Base-by-base conservation (phyloP, 1,140 invertebrate genomes). In the Aphelinus certus region DNA sequence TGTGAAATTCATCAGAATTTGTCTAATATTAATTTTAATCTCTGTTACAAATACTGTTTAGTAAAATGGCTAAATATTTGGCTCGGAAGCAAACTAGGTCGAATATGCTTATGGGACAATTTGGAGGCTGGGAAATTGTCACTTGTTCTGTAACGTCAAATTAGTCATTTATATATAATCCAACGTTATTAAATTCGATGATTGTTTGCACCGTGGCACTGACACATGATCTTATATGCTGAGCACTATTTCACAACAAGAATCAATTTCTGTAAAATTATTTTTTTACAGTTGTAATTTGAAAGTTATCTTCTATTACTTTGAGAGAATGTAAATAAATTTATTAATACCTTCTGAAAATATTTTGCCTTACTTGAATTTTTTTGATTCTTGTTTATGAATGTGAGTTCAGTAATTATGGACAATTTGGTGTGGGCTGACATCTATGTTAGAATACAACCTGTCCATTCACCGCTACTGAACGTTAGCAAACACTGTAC, bases 181-280 rank as follows among this genome's bases (percentile, higher is more conserved):
- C 80, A 84, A 82, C 84, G 82, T 87, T 86, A 85, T 82, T 86
- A 80, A 81, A 86, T 86, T 87, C 83, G 81, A 88, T 88, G 80
- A 87, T 87, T 87, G 86, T 87, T 88, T 88, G 86, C 86, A 88
- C 86, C 85, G 86, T 87, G 86, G 84, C 86, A 88, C 86, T 87
- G 83, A 86, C 80, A 86, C 85, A 86, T 83, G 77, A 83, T 79
- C 73, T 83, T 82, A 79, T 70, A 55, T 69, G 65, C 51, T 77
- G 76, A 76, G 72, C 73, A 71, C 58, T 56, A 47, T 76, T 77
- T 72, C 49, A 67, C 42, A 46, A 55, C 67, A 58, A 61, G 61
- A 70, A 67, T 74, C 67, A 10, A 61, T 66, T 61, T 53, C 57
- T 51, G 43, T 65, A n/a, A 69, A 67, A 60, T 63, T 48, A n/a